Conservation (phyloP, 2,888 invertebrate species). For the Apotomis turbidana region DNA sequence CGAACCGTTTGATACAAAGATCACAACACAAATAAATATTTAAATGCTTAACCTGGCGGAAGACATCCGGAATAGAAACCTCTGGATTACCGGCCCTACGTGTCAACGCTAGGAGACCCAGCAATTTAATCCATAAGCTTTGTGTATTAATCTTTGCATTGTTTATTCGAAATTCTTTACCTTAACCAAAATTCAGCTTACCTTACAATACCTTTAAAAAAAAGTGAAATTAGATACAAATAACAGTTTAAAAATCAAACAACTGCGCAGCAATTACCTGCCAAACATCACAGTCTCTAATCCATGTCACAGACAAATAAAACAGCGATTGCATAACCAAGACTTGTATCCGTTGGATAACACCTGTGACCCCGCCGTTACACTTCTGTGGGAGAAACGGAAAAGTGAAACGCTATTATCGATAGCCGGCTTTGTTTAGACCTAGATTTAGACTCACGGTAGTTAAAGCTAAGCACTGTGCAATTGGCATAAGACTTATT, state of each 20-base stretch:
- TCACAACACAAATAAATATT: too few species aligned
- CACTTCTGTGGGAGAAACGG: constrained; percentile 37
- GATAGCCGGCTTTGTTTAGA: constrained; percentile 15
- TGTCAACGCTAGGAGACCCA: too few species aligned
- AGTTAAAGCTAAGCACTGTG: neutral
- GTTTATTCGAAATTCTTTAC: too few species aligned
- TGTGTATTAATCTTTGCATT: too few species aligned
- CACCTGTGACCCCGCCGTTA: constrained; percentile 40
- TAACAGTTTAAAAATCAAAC: too few species aligned
- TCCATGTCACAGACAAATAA: constrained; percentile 38
- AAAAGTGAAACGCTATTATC: constrained; percentile 39
- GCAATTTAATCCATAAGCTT: too few species aligned
- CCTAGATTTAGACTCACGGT: constrained; percentile 6
- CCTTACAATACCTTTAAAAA: too few species aligned
- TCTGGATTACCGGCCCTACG: too few species aligned
- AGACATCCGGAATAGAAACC: too few species aligned
- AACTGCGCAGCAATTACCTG: neutral
- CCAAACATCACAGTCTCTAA: constrained; percentile 17
- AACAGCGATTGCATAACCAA: constrained; percentile 35
- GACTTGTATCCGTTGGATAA: constrained; percentile 39
- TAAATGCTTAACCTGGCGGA: too few species aligned
- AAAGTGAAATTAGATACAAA: neutral
- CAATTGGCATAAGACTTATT: neutral
- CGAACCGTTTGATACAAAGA: too few species aligned
- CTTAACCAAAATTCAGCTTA: too few species aligned